Conservation (phyloP, 2,113 vertebrate genomes). For the Aegithalos caudatus region DNA sequence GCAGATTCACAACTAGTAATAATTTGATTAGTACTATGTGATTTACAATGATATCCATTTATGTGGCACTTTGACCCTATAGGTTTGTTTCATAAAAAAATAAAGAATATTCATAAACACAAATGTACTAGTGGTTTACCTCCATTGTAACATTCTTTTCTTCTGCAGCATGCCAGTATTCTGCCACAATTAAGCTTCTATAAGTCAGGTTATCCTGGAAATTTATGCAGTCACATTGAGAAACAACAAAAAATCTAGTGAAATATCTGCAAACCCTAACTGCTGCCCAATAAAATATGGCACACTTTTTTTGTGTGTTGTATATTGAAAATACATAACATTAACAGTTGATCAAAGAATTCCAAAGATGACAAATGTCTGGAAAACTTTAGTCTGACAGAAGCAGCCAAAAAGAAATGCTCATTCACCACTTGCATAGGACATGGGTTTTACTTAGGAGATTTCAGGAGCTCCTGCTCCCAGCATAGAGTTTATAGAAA, state of each 20-base stretch:
- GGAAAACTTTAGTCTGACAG: not conserved
- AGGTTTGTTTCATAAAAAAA: not conserved
- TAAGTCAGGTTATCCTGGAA: not conserved
- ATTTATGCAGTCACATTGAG: not conserved
- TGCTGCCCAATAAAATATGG: not conserved
- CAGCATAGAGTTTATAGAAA: not conserved
- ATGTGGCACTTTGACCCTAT: not conserved
- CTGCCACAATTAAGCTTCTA: not conserved
- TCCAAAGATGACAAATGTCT: not conserved
- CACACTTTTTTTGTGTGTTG: not conserved
- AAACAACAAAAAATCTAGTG: not conserved
- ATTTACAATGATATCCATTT: not conserved
- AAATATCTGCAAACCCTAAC: not conserved
- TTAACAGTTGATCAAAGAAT: not conserved
- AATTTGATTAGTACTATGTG: not conserved
- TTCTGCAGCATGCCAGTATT: not conserved
- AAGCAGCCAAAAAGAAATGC: not conserved
- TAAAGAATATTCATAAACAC: not conserved
- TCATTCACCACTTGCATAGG: rapidly evolving
- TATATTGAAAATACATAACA: not conserved
- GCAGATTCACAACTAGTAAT: not conserved
- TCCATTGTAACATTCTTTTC: not conserved
- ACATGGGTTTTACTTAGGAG: not conserved
- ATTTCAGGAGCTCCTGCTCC: not conserved
- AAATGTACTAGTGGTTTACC: not conserved